These are phyloP conservation scores for Bambusicola thoracicus DNA, from an alignment of 2,113 vertebrate species.

Conservation along the genomic window DNA sequence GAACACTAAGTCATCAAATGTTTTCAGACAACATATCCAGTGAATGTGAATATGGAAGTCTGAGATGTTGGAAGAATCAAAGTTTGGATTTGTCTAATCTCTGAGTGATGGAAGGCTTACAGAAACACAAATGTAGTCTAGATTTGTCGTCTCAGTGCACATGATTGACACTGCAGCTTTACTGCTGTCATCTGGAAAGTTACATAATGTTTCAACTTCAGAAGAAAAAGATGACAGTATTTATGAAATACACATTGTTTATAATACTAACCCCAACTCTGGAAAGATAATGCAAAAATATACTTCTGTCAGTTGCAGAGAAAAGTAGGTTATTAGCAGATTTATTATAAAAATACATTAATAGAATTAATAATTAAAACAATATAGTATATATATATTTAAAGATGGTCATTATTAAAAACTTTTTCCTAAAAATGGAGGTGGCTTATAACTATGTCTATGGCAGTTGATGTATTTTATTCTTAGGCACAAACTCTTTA, in stretches of 20 bases:
- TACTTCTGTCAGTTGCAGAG: neutral
- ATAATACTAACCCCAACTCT: neutral
- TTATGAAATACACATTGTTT: neutral
- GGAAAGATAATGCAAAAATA: neutral
- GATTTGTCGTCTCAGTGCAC: conserved; percentile 11
- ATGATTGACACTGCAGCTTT: neutral
- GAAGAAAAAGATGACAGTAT: neutral
- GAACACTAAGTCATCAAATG: neutral
- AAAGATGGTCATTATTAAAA: neutral
- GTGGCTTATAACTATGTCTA: neutral
- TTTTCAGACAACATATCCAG: neutral
- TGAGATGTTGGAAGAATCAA: neutral
- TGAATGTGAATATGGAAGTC: neutral
- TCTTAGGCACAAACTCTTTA: neutral
- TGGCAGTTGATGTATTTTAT: neutral
- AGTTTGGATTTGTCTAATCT: neutral
- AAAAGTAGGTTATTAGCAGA: neutral
- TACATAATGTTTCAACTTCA: neutral
- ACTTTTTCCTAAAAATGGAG: neutral
- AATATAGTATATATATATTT: neutral
- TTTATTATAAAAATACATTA: neutral
- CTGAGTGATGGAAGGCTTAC: neutral
- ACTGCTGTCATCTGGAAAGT: neutral
- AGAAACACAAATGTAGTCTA: neutral
- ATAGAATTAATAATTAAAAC: neutral